Base-by-base conservation (phyloP, 2,113 vertebrate species). In the Vanacampus margaritifer region DNA sequence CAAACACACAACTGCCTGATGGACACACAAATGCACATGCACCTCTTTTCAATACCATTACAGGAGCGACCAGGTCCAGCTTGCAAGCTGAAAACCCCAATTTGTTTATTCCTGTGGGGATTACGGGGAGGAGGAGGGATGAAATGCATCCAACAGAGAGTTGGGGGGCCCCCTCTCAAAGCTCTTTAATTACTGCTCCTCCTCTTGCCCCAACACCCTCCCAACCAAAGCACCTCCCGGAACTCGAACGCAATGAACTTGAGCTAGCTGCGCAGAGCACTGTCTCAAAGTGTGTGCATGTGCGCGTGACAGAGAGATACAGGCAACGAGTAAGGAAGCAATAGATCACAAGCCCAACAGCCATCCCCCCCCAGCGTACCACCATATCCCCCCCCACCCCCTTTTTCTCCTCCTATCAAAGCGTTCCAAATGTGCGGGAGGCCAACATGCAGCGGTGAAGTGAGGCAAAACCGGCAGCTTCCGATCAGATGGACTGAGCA, bases 61-160 rank as follows among this genome's bases (percentile, higher is more conserved):
- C 87, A 84, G 83, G 75, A 84, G 74, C 82, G 83, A 81, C 81
- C 54, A 72, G 74, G 78, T 78, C 78, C 85, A 77, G 84, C 81
- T 82, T 84, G 82, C 78, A 70, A 84, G 73, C 85, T 89, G 74
- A 91, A 90, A 90, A 84, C 77, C 84, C 87, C 86, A 91, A 90
- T 92, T 90, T 91, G 90, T 91, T 91, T 90, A 89, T 87, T 90
- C 86, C 83, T 87, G 76, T 81, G 75, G 84, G 89, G 88, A 89
- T 89, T 89, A 87, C 48, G 68, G 72, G 79, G 56, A 51, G 56
- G 71, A 16, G 53, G 65, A 63, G 76, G 75, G 71, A n/a, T 82
- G 84, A 86, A 87, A 87, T 80, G 80, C 79, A 89, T 89, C 86
- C 84, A 88, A 89, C 80, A 88, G 85, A 79, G 81, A 13, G 66